phyloP scores from a whole-genome alignment of 2,888 invertebrate species.

The Pristionchus arcanus region DNA sequence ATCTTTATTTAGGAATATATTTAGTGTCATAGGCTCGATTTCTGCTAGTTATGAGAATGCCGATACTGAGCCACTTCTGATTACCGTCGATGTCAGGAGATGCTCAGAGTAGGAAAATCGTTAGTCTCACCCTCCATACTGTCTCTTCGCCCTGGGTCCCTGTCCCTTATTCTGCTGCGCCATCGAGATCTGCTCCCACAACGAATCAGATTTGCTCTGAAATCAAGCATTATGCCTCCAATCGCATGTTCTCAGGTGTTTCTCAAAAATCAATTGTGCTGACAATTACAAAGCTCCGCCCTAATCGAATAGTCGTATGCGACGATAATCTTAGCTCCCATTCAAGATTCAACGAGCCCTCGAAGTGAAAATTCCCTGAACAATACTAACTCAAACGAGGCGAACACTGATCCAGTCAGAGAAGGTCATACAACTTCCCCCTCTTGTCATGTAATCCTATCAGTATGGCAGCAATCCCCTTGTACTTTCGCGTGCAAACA shows the following conservation, averaged over 20 bases:
- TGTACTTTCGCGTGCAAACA: conserved; percentile 47
- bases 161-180: conserved; percentile 56
- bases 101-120: no score
- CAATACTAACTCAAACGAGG: background rate
- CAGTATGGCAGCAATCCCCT: conserved; percentile 30
- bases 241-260: no score
- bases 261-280: no score
- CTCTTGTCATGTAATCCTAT: conserved; percentile 36
- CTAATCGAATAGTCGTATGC: no score
- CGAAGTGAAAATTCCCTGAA: background rate
- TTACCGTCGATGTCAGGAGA: no score
- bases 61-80: no score
- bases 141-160: conserved; percentile 50
- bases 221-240: background rate
- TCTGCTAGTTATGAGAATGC: no score
- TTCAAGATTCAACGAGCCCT: no score
- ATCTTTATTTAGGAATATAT: no score
- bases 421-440: conserved; percentile 31
- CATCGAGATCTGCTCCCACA: conserved; percentile 60
- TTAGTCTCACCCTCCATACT: conserved; percentile 45
- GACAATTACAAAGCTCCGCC: no score
- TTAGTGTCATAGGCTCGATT: no score
- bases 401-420: background rate
- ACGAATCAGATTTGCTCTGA: conserved; percentile 56
- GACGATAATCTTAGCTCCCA: no score